These are phyloP conservation scores for Hylyphantes graminicola DNA, from an alignment of 1,140 invertebrate species.

Conservation along the genomic window DNA sequence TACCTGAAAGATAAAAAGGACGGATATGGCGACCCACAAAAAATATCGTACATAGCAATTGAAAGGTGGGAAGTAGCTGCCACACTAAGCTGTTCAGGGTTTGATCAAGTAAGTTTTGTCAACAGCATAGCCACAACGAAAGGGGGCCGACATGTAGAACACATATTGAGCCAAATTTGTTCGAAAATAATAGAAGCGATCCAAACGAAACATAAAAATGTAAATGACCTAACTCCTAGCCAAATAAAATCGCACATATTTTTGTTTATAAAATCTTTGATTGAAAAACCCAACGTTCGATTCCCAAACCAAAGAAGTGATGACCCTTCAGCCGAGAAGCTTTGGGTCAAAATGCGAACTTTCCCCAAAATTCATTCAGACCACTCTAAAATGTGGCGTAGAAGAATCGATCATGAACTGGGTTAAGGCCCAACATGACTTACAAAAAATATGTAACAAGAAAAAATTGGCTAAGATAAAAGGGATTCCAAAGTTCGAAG, in stretches of 20 bases:
- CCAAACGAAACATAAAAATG: slow-evolving; percentile 89
- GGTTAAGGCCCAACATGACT: slow-evolving; percentile 91
- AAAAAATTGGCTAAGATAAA: slow-evolving; percentile 94
- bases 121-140: slow-evolving; percentile 99
- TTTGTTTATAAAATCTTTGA: slow-evolving; percentile 94
- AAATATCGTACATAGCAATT: slow-evolving; percentile 85
- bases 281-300: slow-evolving; percentile 99
- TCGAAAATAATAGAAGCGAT: slow-evolving; percentile 90
- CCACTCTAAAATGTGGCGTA: slow-evolving; percentile 89
- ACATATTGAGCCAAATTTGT: slow-evolving; percentile 87
- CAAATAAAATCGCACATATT: slow-evolving; percentile 99
- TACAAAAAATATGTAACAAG: slow-evolving; percentile 85
- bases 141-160: slow-evolving; percentile 97
- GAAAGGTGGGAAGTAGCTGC: slow-evolving; percentile 97
- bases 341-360: slow-evolving; percentile 96
- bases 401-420: slow-evolving; percentile 91
- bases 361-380: slow-evolving; percentile 87
- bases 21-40: slow-evolving; percentile 83
- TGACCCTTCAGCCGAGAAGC: slow-evolving; percentile 90
- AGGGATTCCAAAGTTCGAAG: slow-evolving; percentile 96
- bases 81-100: slow-evolving; percentile 88
- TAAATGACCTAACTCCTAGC: slow-evolving; percentile 80
- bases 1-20: slow-evolving; percentile 88
- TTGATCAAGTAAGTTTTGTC: slow-evolving; percentile 99
- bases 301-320: slow-evolving; percentile 95